phyloP scores from a whole-genome alignment of 2,888 invertebrate genomes.

The Syrphus vitripennis region DNA sequence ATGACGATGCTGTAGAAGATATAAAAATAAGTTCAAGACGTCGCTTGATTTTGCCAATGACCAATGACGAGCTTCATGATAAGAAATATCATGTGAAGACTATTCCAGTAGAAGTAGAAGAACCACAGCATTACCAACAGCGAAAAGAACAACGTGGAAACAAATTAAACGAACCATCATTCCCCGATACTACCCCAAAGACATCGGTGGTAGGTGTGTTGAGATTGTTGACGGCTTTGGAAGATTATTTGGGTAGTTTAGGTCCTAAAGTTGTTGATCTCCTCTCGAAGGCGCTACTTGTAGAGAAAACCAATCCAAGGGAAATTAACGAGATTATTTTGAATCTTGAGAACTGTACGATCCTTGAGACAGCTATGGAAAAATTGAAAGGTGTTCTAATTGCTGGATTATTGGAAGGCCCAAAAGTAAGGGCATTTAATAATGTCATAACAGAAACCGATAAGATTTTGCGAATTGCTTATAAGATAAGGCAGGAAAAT shows the following conservation, averaged over 20 bases:
- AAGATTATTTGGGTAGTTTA: conserved; percentile 90
- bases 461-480: conserved; percentile 83
- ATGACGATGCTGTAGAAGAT: conserved; percentile 85
- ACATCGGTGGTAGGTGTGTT: conserved; percentile 85
- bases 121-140: background rate
- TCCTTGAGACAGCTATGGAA: conserved; percentile 78
- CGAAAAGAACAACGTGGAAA: background rate
- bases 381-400: conserved; percentile 84
- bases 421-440: conserved; percentile 86
- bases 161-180: background rate
- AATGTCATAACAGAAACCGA: conserved; percentile 86
- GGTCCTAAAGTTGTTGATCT: conserved; percentile 89
- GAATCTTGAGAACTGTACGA: conserved; percentile 86
- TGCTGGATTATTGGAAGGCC: conserved; percentile 84
- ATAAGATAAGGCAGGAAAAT: conserved; percentile 79
- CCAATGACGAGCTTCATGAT: conserved; percentile 82
- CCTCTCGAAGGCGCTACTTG: conserved; percentile 75
- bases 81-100: conserved; percentile 86
- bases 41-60: conserved; percentile 78
- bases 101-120: conserved; percentile 74
- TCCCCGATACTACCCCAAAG: conserved; percentile 74
- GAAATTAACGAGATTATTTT: conserved; percentile 87
- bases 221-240: conserved; percentile 89
- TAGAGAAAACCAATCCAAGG: conserved; percentile 82
- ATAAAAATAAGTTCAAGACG: conserved; percentile 76